Evolutionary conservation across 2,888 invertebrate genomes (phyloP).

Genomic region (Drosophila imparisetae): DNA sequence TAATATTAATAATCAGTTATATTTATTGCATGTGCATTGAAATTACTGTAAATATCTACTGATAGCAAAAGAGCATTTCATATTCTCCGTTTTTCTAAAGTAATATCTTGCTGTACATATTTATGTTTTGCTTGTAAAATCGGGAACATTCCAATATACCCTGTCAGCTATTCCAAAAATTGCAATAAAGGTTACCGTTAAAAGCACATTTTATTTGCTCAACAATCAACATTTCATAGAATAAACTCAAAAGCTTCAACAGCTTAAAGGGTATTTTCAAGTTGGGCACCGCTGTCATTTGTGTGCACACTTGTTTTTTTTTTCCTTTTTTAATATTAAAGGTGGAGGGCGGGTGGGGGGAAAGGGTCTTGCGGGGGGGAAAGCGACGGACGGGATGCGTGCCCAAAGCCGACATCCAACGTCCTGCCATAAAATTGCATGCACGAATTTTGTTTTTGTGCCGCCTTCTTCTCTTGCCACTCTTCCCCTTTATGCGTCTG

Average conservation of each 20-base stretch:
- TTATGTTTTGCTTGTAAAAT: background rate
- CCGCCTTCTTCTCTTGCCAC: background rate
- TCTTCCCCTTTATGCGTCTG: constrained; percentile 15
- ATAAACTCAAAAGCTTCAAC: background rate
- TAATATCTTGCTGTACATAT: background rate
- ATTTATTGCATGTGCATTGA: background rate
- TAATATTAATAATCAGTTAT: background rate
- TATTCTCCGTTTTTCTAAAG: background rate
- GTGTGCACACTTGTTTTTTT: constrained; percentile 3
- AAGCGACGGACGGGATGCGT: constrained; percentile 43
- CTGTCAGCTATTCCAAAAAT: background rate
- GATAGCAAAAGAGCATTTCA: background rate
- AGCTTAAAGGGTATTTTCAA: background rate
- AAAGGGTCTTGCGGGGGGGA: constrained; percentile 30
- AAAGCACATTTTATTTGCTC: too few species aligned
- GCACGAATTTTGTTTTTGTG: constrained; percentile 58
- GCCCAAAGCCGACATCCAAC: constrained; percentile 55
- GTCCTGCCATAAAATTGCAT: constrained; percentile 78
- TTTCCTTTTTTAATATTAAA: constrained; percentile 16
- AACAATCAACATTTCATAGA: too few species aligned
- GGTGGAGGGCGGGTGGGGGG: background rate
- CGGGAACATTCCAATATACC: background rate
- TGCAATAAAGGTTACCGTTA: background rate
- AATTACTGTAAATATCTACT: background rate
- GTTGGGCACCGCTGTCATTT: background rate